Evolutionary conservation across 2,888 invertebrate species (phyloP).

Genomic region (Chrysodeixis includens): DNA sequence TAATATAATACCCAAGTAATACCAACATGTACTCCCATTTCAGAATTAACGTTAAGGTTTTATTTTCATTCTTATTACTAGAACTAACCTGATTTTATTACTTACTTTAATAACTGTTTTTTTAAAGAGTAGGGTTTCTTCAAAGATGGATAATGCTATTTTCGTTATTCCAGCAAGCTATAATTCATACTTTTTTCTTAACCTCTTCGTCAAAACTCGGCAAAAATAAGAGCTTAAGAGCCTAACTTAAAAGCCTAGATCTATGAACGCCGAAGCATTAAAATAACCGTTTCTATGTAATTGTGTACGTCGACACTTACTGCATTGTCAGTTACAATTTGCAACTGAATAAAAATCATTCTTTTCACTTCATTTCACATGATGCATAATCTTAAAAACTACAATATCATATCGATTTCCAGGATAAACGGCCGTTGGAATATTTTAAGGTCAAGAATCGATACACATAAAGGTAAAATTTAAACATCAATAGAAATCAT

Average conservation of each 20-base stretch:
- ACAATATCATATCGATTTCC: conserved; percentile 67
- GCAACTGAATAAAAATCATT: conserved; percentile 24
- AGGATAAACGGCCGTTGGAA: conserved; percentile 73
- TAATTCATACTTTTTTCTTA: too few relatives aligned
- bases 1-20: too few relatives aligned
- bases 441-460: conserved; percentile 76
- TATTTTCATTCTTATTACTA: too few relatives aligned
- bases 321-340: conserved; percentile 6
- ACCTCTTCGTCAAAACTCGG: too few relatives aligned
- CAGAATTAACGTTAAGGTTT: too few relatives aligned
- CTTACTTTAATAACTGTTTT: too few relatives aligned
- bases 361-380: conserved; percentile 22
- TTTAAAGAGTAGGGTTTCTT: too few relatives aligned
- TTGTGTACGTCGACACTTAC: conserved; percentile 2
- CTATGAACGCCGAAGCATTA: background rate
- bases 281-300: background rate
- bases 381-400: conserved; percentile 29
- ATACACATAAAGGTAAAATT: conserved; percentile 64
- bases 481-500: conserved; percentile 80
- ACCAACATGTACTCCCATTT: too few relatives aligned
- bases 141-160: too few relatives aligned
- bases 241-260: background rate
- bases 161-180: too few relatives aligned
- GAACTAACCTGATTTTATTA: too few relatives aligned
- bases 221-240: too few relatives aligned